Conservation (phyloP, 2,888 invertebrate species). For the Phaedon cochleariae region DNA sequence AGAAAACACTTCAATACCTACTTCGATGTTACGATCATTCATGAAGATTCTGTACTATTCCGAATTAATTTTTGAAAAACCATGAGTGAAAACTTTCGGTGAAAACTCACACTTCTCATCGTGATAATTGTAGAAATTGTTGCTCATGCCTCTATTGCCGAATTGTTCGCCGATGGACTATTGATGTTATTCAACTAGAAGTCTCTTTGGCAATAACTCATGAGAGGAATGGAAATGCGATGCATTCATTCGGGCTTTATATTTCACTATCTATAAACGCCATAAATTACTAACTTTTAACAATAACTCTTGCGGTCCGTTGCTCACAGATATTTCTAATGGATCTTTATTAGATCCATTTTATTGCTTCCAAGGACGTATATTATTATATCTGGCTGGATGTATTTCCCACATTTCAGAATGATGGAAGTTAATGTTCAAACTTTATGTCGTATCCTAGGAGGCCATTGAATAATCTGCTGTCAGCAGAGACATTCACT, state of each 20-base stretch:
- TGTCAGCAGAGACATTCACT: neutral
- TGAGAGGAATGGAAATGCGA: conserved; percentile 48
- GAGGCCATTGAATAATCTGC: neutral
- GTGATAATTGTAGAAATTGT: too few species aligned
- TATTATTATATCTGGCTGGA: conserved; percentile 19
- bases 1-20: too few species aligned
- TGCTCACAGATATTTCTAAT: conserved; percentile 45
- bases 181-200: conserved; percentile 58
- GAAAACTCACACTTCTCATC: too few species aligned
- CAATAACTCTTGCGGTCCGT: conserved; percentile 52
- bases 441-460: conserved; percentile 19
- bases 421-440: conserved; percentile 19
- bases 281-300: conserved; percentile 54
- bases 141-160: neutral
- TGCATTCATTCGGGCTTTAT: conserved; percentile 51
- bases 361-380: conserved; percentile 41
- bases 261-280: conserved; percentile 49
- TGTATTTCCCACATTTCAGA: conserved; percentile 18
- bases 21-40: too few species aligned
- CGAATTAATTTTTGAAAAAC: too few species aligned
- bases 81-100: too few species aligned
- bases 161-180: conserved; percentile 54
- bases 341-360: conserved; percentile 47
- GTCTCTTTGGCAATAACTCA: conserved; percentile 48
- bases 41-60: too few species aligned